These are phyloP conservation scores for Aurelia coerulea DNA, from an alignment of 30 jellyfish, hydroid and myxozoan genomes.

Conservation along the genomic window DNA sequence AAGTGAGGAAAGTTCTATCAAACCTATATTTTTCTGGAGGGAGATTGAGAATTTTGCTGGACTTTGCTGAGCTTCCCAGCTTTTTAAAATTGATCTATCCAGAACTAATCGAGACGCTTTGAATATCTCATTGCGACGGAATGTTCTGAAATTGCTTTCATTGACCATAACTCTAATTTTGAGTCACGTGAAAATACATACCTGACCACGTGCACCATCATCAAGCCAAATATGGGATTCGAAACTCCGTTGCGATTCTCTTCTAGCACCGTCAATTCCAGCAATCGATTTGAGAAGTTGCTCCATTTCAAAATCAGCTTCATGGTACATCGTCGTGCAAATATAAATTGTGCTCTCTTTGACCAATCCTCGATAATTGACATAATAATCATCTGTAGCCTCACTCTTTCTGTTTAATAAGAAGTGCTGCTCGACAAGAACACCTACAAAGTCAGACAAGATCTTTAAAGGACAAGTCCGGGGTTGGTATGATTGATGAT, in stretches of 20 bases:
- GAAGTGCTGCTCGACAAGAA: slow-evolving; percentile 78
- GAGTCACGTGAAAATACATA: background rate
- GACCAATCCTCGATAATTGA: slow-evolving; percentile 77
- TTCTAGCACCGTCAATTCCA: slow-evolving; percentile 84
- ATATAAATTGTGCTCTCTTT: slow-evolving; percentile 76
- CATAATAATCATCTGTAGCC: slow-evolving; percentile 68
- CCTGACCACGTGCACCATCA: slow-evolving; percentile 92
- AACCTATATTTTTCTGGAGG: too few relatives aligned
- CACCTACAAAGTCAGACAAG: slow-evolving; percentile 42
- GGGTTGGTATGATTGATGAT: too few relatives aligned
- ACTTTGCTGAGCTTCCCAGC: too few relatives aligned
- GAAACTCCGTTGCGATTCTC: slow-evolving; percentile 67
- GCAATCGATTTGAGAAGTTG: slow-evolving; percentile 89
- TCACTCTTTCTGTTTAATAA: slow-evolving; percentile 80
- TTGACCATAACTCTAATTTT: too few relatives aligned
- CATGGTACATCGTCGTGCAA: slow-evolving; percentile 98
- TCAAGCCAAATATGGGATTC: slow-evolving; percentile 90
- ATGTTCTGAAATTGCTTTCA: too few relatives aligned
- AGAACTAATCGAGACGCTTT: too few relatives aligned
- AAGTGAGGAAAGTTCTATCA: too few relatives aligned
- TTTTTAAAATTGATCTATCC: too few relatives aligned
- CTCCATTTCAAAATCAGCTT: slow-evolving; percentile 97
- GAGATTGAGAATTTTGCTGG: too few relatives aligned
- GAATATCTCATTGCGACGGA: too few relatives aligned
- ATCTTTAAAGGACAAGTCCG: background rate